These are phyloP conservation scores for Sinosuthora webbiana DNA, from an alignment of 2,113 vertebrate species.

Conservation along the genomic window DNA sequence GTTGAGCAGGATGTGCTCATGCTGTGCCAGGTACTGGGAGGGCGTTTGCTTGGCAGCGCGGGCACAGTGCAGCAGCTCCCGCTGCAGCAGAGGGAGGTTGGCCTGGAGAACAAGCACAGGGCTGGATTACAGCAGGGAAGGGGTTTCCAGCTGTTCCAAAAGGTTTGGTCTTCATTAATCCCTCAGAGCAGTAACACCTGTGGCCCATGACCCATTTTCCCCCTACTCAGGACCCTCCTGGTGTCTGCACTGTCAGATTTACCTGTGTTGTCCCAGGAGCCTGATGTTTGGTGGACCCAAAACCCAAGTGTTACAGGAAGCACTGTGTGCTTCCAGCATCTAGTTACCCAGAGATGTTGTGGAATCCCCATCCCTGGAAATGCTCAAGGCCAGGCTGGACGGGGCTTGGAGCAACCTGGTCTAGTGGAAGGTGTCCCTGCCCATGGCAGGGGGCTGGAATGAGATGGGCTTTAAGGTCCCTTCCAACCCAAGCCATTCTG, in stretches of 20 bases:
- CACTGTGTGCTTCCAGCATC: neutral
- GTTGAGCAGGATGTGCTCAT: conserved; percentile 95
- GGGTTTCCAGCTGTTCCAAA: neutral
- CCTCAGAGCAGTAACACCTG: neutral
- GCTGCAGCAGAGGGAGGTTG: conserved; percentile 94
- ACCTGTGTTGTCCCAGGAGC: neutral
- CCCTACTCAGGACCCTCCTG: neutral
- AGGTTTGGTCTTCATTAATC: neutral
- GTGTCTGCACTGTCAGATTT: neutral
- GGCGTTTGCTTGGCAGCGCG: conserved; percentile 97
- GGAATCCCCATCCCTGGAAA: neutral
- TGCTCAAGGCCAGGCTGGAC: neutral
- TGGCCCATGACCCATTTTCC: neutral
- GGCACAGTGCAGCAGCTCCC: conserved; percentile 94
- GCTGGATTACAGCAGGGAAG: neutral
- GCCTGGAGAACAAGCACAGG: conserved; percentile 75
- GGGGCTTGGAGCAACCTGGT: neutral
- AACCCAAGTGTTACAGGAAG: neutral
- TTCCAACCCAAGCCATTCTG: neutral
- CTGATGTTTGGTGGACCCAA: fast-evolving
- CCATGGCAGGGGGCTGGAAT: neutral
- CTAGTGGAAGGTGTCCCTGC: neutral
- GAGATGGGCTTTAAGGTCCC: neutral
- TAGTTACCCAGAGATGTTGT: neutral
- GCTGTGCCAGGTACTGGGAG: conserved; percentile 96